These are phyloP conservation scores for Mechanitis mazaeus DNA, from an alignment of 2,888 invertebrate genomes.

Conservation along the genomic window DNA sequence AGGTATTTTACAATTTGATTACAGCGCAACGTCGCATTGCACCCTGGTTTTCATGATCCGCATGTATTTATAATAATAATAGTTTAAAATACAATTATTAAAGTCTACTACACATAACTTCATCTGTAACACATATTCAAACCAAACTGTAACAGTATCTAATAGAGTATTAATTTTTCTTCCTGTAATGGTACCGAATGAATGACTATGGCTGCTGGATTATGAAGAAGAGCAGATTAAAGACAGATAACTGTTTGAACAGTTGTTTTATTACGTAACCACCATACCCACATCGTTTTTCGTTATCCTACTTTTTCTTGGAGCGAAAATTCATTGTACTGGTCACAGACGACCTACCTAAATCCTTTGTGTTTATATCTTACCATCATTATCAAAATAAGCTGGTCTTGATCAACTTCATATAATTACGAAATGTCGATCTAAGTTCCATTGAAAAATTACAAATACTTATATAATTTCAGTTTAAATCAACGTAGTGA, in stretches of 20 bases:
- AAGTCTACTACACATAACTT: conserved; percentile 68
- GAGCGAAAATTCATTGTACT: no score
- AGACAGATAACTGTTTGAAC: conserved; percentile 76
- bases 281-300: not conserved
- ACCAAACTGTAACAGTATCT: conserved; percentile 74
- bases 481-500: no score
- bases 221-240: conserved; percentile 71
- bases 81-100: conserved; percentile 64
- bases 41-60: conserved; percentile 74
- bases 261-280: conserved; percentile 56
- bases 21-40: conserved; percentile 67
- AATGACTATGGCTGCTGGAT: conserved; percentile 75
- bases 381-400: no score
- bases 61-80: conserved; percentile 70
- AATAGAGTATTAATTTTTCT: conserved; percentile 75
- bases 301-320: no score
- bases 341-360: no score
- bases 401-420: no score
- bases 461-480: no score
- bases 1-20: conserved; percentile 47
- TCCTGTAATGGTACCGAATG: conserved; percentile 75
- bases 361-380: no score
- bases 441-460: no score
- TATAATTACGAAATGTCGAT: no score
- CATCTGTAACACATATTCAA: conserved; percentile 75